Conservation (phyloP, 2,888 invertebrate species). For the Pimpla rufipes region DNA sequence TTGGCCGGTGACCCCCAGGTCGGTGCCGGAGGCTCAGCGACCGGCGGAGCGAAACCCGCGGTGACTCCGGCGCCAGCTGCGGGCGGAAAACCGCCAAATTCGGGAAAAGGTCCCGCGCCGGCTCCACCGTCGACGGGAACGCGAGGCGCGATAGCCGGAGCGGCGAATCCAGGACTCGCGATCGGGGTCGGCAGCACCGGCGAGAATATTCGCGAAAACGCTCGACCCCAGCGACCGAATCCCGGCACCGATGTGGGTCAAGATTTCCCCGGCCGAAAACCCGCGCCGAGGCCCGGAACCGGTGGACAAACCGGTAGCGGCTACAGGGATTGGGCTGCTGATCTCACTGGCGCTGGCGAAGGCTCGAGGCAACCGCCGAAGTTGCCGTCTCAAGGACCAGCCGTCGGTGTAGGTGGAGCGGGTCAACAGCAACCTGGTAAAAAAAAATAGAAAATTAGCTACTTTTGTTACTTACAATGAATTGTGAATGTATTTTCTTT, state of each 20-base stretch:
- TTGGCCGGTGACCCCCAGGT: conserved; percentile 12
- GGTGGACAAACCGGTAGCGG: conserved; percentile 74
- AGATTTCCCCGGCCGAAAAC: conserved; percentile 74
- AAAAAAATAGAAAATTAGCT: not conserved
- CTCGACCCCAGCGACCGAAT: conserved; percentile 74
- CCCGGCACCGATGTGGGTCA: conserved; percentile 83
- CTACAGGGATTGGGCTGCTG: conserved; percentile 81
- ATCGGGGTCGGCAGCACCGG: conserved; percentile 77
- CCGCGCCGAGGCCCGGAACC: conserved; percentile 71
- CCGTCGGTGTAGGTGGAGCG: conserved; percentile 53
- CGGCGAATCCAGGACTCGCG: conserved; percentile 78
- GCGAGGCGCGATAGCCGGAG: conserved; percentile 74
- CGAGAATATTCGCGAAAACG: conserved; percentile 74
- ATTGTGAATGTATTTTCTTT: not conserved
- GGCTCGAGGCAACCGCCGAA: conserved; percentile 73
- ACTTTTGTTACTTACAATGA: not conserved
- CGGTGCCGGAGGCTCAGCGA: conserved; percentile 16
- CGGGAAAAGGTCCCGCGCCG: conserved; percentile 29
- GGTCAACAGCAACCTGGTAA: conserved; percentile 55
- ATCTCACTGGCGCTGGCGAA: conserved; percentile 80
- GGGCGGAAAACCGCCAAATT: conserved; percentile 22
- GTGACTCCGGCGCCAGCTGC: conserved; percentile 56
- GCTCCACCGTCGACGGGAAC: conserved; percentile 65
- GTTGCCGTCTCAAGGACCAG: conserved; percentile 75
- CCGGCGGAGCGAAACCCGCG: conserved; percentile 9